Base-by-base conservation (phyloP, 1,140 invertebrate genomes). In the Hyphantria cunea region DNA sequence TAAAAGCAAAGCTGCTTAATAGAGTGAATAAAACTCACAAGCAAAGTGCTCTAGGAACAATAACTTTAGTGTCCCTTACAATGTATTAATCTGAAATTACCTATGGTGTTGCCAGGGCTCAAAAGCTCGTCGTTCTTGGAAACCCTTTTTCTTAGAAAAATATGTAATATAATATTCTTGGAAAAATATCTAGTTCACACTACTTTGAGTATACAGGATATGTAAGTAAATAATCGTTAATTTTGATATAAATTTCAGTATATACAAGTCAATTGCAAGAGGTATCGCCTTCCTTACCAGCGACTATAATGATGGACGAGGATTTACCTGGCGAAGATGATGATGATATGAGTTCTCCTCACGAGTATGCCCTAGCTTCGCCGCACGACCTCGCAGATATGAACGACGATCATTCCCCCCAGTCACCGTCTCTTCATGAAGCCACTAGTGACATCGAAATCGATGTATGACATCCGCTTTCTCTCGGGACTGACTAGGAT, bases 261-360 rank as follows among this genome's bases (percentile, higher is more conserved):
- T 91, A 87, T 51, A 84, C 86, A 70, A 91, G 84, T 77, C 85
- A 91, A 81, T 78, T 91, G 69, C 86, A 89, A 82, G 87, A 91
- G 67, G 80, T 91, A 14, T 89, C 89, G 15, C 77, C 88, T 0
- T 90, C 83, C 2, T 75, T 91, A 41, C 90, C 90, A 0, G 86
- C 89, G 0, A 75, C 88, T 10, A 91, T 91, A 73, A 82, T 91
- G 82, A 91, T 91, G 89, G 88, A 90, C 39, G 90, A 91, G 42
- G 88, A 91, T 1, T 50, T 83, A 32, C 55, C 74, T 0, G 74
- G 66, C 1, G 84, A 85, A 10, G 71, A 80, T 0, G 86, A 87
- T 2, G 84, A 86, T 37, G 82, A 84, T 5, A 48, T 74, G 42
- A 86, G 81, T 54, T 86, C 84, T 0, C 83, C 85, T 2, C 79